Evolutionary conservation across 2,113 vertebrate species (phyloP), one percentile per base, ranked within the genome.

Genomic region (Tenebrosternarchus preto): DNA sequence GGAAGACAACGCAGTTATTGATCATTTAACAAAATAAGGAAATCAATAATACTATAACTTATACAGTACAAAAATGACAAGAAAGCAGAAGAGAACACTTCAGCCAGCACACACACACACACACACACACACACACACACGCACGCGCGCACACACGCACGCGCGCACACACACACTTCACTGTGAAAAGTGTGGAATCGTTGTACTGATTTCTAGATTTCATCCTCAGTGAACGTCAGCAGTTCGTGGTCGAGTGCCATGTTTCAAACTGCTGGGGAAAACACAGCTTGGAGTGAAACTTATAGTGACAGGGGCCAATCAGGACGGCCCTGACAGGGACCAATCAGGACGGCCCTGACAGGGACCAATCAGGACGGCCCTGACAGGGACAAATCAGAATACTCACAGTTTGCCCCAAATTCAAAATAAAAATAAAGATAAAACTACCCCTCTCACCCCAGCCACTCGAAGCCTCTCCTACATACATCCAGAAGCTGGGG

Each of bases 1-100:
- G 95, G 95, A 97, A 96, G 92, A 93, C 91, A 82, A 88, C 81
- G 81, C 86, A 83, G 57, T 89, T 92, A 91, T 92, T 90, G 75
- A 66, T 90, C 12, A 3, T 70, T 67, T 9, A 43, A n/a, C 73
- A 71, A 75, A 9, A 74, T 81, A 36, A 83, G 73, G 17, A n/a
- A 50, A 77, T 29, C 43, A 78, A 81, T 64, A 84, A 71, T 74
- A 75, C 19, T 46, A 82, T 64, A 59, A 77, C 43, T 24, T 55
- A 72, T 76, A 59, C 87, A 72, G 88, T 86, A 88, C 72, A 76
- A 80, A 76, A 83, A 85, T 88, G 66, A 76, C 46, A 81, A 78
- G 25, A 57, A 64, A 75, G 76, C 69, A 66, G 64, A 78, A 82
- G 76, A 20, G 33, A 85, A 85, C 66, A 82, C 80, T 73, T 82